Evolutionary conservation across 92 coral and sea anemone genomes (phyloP).

Genomic region (Montipora capitata): DNA sequence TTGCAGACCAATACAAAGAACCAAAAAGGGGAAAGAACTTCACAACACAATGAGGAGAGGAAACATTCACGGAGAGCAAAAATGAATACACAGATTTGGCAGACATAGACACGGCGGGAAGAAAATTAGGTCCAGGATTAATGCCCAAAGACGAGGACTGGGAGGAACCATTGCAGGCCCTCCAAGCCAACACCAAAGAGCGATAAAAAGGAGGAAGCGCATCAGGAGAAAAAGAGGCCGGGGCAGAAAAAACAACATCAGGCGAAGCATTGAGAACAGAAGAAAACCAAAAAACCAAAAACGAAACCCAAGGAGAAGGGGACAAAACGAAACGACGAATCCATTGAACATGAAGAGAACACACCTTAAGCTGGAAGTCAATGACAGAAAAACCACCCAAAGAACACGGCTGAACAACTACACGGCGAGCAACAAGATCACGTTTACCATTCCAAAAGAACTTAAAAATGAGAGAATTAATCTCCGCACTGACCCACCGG

Average conservation of each 20-base stretch:
- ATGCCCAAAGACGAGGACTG: no score
- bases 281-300: not conserved
- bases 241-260: not conserved
- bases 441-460: not conserved
- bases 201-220: not conserved
- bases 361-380: not conserved
- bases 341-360: not conserved
- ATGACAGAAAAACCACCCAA: not conserved
- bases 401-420: not conserved
- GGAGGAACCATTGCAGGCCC: no score
- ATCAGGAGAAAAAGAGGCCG: not conserved
- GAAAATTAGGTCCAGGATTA: no score
- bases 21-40: no score
- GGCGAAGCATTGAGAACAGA: not conserved
- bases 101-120: no score
- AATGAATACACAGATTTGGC: no score
- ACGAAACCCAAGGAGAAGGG: not conserved
- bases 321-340: not conserved
- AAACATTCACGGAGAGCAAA: no score
- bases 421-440: not conserved
- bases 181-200: not conserved
- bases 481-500: not conserved
- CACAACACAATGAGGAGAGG: no score
- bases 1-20: no score
- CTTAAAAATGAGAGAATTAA: not conserved